These are phyloP conservation scores for Macroglossus sobrinus DNA, from an alignment of 2,113 vertebrate species.

Conservation along the genomic window DNA sequence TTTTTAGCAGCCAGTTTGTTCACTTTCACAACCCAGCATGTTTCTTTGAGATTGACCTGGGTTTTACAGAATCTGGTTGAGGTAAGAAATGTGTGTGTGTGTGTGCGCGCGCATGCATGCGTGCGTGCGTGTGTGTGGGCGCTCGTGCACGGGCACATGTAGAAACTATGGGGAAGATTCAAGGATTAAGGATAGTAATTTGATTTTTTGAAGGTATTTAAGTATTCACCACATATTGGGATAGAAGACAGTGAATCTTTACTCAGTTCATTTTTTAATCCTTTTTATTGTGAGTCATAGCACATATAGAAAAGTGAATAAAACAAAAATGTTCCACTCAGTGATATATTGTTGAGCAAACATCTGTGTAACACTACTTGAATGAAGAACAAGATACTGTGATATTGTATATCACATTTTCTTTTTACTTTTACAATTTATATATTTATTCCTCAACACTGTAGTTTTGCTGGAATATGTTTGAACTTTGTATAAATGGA, in stretches of 20 bases:
- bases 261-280: not conserved
- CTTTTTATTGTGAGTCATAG: not conserved
- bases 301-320: not conserved
- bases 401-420: not conserved
- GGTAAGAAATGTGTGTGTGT: conserved; percentile 79
- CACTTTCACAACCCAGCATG: conserved; percentile 92
- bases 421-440: not conserved
- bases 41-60: conserved; percentile 92
- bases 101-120: not conserved
- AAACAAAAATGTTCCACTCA: not conserved
- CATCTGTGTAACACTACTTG: not conserved
- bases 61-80: conserved; percentile 86
- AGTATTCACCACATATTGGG: not conserved
- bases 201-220: not conserved
- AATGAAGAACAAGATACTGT: not conserved
- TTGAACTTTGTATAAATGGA: not conserved
- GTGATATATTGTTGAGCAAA: not conserved
- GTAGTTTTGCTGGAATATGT: not conserved
- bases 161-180: not conserved
- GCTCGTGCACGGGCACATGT: too few species aligned
- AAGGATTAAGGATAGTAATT: not conserved
- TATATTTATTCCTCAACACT: not conserved
- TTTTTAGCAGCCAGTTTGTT: conserved; percentile 87
- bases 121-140: not conserved
- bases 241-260: not conserved